Conservation (phyloP, 2,888 invertebrate species). For the Tetragonisca angustula region DNA sequence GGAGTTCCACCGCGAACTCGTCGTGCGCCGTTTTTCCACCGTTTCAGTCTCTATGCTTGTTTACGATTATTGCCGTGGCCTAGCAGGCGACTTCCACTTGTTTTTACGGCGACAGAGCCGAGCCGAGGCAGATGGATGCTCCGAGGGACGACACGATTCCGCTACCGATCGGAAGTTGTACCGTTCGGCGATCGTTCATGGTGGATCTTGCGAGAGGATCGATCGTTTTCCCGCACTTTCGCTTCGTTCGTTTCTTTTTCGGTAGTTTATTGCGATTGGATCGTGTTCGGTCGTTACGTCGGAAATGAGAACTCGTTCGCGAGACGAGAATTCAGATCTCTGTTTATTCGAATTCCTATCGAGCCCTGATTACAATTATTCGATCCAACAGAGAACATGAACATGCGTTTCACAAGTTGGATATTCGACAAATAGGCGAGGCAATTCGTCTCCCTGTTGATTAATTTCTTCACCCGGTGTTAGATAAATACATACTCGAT, state of each 20-base stretch:
- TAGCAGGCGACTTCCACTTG: background rate
- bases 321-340: too few relatives aligned
- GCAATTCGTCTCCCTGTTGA: conserved; percentile 19
- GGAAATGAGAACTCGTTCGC: background rate
- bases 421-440: too few relatives aligned
- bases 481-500: conserved; percentile 7
- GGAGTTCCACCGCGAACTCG: background rate
- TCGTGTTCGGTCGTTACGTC: background rate
- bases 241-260: background rate
- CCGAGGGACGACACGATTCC: background rate
- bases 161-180: background rate
- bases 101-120: conserved; percentile 27
- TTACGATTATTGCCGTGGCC: conserved; percentile 46
- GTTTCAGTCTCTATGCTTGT: conserved; percentile 23
- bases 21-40: conserved; percentile 27
- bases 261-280: background rate
- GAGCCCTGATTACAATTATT: background rate
- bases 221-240: background rate
- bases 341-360: too few relatives aligned
- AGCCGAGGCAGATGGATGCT: background rate
- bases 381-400: background rate
- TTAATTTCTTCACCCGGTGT: conserved; percentile 6
- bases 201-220: background rate
- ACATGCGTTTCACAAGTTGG: too few relatives aligned
- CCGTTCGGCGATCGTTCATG: background rate